phyloP scores from a whole-genome alignment of 2,797 vertebrate species.

The Gallirallus australis region DNA sequence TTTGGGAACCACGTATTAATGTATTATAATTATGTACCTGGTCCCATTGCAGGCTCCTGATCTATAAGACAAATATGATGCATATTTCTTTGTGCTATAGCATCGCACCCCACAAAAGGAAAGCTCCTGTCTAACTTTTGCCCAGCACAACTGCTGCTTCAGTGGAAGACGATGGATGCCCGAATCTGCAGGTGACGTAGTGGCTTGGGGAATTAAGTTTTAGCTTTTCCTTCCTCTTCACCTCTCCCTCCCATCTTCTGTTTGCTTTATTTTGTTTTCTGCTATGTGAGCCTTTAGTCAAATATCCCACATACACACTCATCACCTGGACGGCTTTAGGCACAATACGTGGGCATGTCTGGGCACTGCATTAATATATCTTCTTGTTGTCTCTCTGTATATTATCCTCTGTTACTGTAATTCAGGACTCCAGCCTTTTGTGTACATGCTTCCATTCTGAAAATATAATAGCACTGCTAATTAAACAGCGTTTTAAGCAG shows the following conservation, averaged over 20 bases:
- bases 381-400: conserved; percentile 25
- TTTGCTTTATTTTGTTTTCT: conserved; percentile 28
- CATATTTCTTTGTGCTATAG: background rate
- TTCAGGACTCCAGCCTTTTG: conserved; percentile 54
- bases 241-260: background rate
- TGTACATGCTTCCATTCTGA: conserved; percentile 41
- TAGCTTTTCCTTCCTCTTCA: conserved; percentile 4
- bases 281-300: conserved; percentile 5
- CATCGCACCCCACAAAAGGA: rapidly evolving
- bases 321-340: conserved; percentile 26
- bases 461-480: conserved; percentile 54
- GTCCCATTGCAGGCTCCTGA: background rate
- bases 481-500: conserved; percentile 62
- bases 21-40: background rate
- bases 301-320: conserved; percentile 33
- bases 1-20: background rate
- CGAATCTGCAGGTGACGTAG: background rate
- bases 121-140: background rate
- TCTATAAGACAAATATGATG: background rate
- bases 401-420: conserved; percentile 53
- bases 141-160: background rate
- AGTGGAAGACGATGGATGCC: background rate
- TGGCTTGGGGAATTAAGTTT: background rate
- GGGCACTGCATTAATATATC: conserved; percentile 45
- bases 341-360: conserved; percentile 53